phyloP scores from a whole-genome alignment of 2,797 vertebrate species.

The Valencia hispanica region DNA sequence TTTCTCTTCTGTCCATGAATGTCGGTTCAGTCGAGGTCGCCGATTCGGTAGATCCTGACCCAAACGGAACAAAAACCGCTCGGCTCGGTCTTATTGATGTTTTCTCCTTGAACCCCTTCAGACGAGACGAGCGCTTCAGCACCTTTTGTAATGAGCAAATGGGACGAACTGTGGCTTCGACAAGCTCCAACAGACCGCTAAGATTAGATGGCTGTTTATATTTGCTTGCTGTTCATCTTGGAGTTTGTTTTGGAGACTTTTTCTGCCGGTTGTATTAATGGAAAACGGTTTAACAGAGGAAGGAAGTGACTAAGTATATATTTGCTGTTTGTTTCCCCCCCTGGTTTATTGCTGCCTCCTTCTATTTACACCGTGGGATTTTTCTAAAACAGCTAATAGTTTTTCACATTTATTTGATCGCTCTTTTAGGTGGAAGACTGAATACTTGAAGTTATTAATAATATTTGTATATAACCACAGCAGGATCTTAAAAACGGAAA shows the following conservation, averaged over 20 bases:
- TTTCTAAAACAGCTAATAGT: not conserved
- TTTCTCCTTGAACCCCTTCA: not conserved
- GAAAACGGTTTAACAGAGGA: not conserved
- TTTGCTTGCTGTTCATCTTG: not conserved
- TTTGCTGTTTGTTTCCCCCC: constrained; percentile 6
- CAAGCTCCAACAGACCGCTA: not conserved
- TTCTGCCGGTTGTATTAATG: not conserved
- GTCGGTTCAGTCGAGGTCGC: not conserved
- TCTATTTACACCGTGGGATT: constrained; percentile 1
- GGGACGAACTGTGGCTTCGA: not conserved
- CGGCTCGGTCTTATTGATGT: not conserved
- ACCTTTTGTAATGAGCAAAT: not conserved
- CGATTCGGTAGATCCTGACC: not conserved
- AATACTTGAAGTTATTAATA: not conserved
- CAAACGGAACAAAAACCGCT: not conserved
- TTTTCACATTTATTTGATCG: not conserved
- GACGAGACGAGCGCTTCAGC: not conserved
- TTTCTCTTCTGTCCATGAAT: not conserved
- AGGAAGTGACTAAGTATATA: constrained; percentile 3
- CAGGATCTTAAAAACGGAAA: not conserved
- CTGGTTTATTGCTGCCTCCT: not conserved
- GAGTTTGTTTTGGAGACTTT: not conserved
- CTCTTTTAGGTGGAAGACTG: not conserved
- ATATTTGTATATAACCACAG: not conserved
- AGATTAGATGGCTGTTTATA: constrained; percentile 1